Evolutionary conservation across 2,888 invertebrate species (phyloP).

Genomic region (Geophilus truncorum): DNA sequence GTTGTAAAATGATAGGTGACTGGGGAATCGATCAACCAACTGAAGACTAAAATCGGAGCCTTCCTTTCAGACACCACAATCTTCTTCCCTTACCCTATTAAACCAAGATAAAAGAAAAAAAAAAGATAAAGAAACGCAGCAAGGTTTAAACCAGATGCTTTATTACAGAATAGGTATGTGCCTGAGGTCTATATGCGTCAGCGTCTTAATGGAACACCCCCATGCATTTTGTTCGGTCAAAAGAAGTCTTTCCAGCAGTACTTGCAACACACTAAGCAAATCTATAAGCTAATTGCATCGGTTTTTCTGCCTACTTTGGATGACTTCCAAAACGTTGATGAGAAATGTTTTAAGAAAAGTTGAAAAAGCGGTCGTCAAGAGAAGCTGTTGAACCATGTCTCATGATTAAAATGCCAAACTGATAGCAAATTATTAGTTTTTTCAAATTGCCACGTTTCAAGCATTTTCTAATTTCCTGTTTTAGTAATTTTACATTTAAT

Average conservation of each 20-base stretch:
- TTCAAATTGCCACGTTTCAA: neutral
- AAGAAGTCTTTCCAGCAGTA: neutral
- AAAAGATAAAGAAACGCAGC: neutral
- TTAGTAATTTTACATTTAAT: too few relatives aligned
- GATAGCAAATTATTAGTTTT: slow-evolving; percentile 1
- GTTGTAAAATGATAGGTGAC: neutral
- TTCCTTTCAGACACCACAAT: neutral
- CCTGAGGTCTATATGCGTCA: neutral
- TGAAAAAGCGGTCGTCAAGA: neutral
- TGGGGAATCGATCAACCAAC: neutral
- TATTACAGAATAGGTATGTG: neutral
- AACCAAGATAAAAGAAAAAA: neutral
- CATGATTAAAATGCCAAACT: slow-evolving; percentile 13
- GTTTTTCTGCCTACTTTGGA: neutral
- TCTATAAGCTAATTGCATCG: slow-evolving; percentile 13
- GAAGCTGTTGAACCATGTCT: neutral
- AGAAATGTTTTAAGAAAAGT: neutral
- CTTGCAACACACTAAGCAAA: neutral
- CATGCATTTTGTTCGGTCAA: neutral
- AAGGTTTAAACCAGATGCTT: neutral
- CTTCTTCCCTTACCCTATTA: neutral
- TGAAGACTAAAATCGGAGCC: neutral
- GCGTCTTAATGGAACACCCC: neutral
- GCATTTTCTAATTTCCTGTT: slow-evolving; percentile 1
- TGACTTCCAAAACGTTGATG: neutral